Conservation (phyloP, 2,888 invertebrate genomes). For the Mayetiola destructor region DNA sequence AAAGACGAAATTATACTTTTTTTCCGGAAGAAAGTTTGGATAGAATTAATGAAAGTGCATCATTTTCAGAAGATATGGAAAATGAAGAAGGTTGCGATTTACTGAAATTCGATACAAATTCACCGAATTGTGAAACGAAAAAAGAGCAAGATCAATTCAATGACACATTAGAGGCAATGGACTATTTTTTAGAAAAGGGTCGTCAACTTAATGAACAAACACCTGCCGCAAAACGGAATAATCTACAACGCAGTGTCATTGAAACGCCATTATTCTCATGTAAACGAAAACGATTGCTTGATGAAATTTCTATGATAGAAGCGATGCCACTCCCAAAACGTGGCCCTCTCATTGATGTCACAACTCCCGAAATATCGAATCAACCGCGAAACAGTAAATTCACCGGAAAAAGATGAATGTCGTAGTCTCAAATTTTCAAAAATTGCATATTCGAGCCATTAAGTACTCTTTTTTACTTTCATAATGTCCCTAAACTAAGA, state of each 20-base stretch:
- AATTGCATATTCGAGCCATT: no score
- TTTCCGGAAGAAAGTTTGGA: not conserved
- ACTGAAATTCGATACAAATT: not conserved
- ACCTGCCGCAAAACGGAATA: not conserved
- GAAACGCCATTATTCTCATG: conserved; percentile 5
- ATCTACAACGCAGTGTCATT: not conserved
- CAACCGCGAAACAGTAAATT: not conserved
- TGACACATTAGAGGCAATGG: not conserved
- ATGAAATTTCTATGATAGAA: not conserved
- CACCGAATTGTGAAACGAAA: not conserved
- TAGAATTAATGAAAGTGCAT: not conserved
- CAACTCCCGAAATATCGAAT: not conserved
- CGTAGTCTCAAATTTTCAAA: no score
- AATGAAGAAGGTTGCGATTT: not conserved
- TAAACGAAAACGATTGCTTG: not conserved
- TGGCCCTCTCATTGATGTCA: not conserved
- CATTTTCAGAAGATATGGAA: not conserved
- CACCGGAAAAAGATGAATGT: not conserved
- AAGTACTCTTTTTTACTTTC: no score
- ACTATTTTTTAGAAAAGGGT: not conserved
- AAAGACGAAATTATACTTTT: not conserved
- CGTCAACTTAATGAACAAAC: not conserved
- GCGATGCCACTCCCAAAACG: not conserved
- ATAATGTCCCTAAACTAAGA: no score
- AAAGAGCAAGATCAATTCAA: not conserved